Evolutionary conservation across 2,113 vertebrate species (phyloP).

Genomic region (Malurus cyaneus): DNA sequence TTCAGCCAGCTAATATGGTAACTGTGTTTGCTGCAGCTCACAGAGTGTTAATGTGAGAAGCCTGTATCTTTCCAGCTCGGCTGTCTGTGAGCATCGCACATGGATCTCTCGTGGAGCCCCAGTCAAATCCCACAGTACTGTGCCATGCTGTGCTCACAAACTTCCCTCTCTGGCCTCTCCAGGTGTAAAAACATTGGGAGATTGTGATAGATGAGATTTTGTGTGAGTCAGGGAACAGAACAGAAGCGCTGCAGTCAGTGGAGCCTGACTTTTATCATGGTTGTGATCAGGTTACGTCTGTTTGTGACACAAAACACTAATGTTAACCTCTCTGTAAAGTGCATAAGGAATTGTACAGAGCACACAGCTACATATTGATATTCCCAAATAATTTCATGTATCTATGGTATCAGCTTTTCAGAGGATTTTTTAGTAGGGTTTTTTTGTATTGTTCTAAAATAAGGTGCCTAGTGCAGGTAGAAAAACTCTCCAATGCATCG

Average conservation of each 20-base stretch:
- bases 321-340: fast-evolving
- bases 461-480: neutral
- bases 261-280: fast-evolving
- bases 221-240: neutral
- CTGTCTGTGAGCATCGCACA: fast-evolving
- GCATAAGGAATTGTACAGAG: neutral
- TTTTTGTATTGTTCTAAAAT: neutral
- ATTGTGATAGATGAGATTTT: neutral
- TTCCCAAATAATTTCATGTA: neutral
- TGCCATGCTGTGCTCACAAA: neutral
- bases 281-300: fast-evolving
- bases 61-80: neutral
- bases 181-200: neutral
- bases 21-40: neutral
- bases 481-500: neutral
- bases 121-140: neutral
- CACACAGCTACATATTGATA: fast-evolving
- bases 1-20: neutral
- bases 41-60: neutral
- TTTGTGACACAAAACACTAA: neutral
- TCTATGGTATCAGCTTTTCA: neutral
- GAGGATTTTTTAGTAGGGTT: neutral
- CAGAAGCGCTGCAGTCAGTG: fast-evolving
- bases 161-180: neutral
- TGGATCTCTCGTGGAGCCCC: fast-evolving